phyloP scores from a whole-genome alignment of 2,888 invertebrate genomes.

The Heliconius ethilla region DNA sequence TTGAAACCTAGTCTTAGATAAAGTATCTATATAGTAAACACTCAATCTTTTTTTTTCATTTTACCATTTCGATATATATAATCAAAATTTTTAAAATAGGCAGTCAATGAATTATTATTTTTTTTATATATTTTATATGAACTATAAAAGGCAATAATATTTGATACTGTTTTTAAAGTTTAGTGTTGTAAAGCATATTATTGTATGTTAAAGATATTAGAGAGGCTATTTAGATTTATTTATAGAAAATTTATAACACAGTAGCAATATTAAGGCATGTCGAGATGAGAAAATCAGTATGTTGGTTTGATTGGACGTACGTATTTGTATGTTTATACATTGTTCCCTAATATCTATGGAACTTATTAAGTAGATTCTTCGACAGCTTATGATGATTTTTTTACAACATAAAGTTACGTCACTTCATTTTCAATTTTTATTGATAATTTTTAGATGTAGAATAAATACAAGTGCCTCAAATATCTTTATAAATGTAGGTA shows the following conservation, averaged over 20 bases:
- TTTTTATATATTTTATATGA: conserved; percentile 16
- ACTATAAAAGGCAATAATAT: conserved; percentile 20
- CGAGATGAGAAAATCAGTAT: not conserved
- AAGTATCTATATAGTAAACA: not conserved
- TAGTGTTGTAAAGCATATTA: conserved; percentile 6
- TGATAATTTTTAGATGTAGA: not conserved
- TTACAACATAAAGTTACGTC: conserved; percentile 20
- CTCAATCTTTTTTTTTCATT: not conserved
- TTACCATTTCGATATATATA: not conserved
- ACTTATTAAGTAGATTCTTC: conserved; percentile 31
- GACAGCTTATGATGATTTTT: conserved; percentile 12
- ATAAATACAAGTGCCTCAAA: conserved; percentile 14
- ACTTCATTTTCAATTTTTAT: not conserved
- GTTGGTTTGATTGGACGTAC: conserved; percentile 20
- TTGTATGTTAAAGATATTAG: not conserved
- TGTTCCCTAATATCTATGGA: conserved; percentile 36
- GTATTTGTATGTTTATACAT: conserved; percentile 43
- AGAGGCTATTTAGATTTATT: conserved; percentile 13
- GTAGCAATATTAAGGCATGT: conserved; percentile 12
- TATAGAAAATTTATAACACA: conserved; percentile 18
- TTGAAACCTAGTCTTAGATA: conserved; percentile 16
- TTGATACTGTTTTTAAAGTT: conserved; percentile 8
- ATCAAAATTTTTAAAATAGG: not conserved
- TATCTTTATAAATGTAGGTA: not conserved
- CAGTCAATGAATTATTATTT: not conserved